Conservation (phyloP, 30 jellyfish, hydroid and myxozoan species). For the Aurelia sp. region DNA sequence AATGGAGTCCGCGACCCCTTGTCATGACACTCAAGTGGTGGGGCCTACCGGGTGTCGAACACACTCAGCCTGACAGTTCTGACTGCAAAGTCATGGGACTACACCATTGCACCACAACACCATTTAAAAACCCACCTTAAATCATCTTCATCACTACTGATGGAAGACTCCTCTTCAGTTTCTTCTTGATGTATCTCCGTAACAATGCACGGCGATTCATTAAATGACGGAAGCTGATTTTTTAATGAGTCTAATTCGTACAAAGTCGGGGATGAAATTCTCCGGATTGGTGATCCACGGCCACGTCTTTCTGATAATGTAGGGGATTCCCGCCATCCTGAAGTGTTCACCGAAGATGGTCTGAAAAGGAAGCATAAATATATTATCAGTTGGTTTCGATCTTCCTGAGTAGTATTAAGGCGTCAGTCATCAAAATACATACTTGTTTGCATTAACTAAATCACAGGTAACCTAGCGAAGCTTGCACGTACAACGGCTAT, state of each 20-base stretch:
- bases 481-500: too few relatives aligned
- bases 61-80: too few relatives aligned
- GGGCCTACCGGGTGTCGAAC: too few relatives aligned
- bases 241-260: slow-evolving; percentile 33
- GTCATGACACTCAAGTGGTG: too few relatives aligned
- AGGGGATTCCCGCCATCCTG: slow-evolving; percentile 50
- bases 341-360: slow-evolving; percentile 1
- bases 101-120: too few relatives aligned
- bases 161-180: slow-evolving; percentile 31
- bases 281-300: slow-evolving; percentile 30
- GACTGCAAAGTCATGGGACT: too few relatives aligned
- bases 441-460: too few relatives aligned
- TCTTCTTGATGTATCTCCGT: slow-evolving; percentile 2
- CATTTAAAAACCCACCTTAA: not conserved
- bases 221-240: not conserved
- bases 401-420: too few relatives aligned
- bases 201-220: not conserved
- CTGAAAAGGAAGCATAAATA: not conserved
- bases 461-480: too few relatives aligned
- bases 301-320: not conserved
- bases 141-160: slow-evolving; percentile 40
- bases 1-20: too few relatives aligned
- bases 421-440: too few relatives aligned
- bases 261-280: slow-evolving; percentile 61
- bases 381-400: too few relatives aligned